Evolutionary conservation across 2,888 invertebrate genomes (phyloP).

Genomic region (Noctua pronuba): DNA sequence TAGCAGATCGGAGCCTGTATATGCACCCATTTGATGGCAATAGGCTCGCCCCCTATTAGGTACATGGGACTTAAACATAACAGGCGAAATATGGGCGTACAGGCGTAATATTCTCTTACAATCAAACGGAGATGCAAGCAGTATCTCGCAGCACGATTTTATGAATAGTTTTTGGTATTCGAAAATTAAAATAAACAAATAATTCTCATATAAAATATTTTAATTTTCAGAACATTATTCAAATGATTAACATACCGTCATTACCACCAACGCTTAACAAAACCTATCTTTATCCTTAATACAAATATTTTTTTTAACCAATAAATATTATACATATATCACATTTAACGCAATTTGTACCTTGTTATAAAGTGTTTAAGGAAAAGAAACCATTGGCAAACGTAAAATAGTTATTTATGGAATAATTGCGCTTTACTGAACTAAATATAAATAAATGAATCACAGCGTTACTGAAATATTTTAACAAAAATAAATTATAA

Average conservation of each 20-base stretch:
- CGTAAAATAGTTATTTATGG: conserved; percentile 42
- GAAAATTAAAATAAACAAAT: conserved; percentile 29
- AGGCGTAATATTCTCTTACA: neutral
- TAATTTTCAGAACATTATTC: conserved; percentile 66
- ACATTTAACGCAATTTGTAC: conserved; percentile 84
- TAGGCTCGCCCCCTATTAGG: neutral
- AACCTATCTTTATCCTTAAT: conserved; percentile 65
- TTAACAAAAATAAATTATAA: conserved; percentile 56
- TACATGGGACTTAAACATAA: neutral
- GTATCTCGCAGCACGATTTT: neutral
- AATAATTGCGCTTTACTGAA: conserved; percentile 61
- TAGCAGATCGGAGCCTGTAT: neutral
- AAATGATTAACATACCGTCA: conserved; percentile 60
- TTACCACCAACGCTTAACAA: conserved; percentile 62
- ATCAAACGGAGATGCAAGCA: neutral
- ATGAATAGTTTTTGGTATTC: neutral
- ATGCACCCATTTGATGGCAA: neutral
- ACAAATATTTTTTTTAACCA: conserved; percentile 71
- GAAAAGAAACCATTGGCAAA: conserved; percentile 24
- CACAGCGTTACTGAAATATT: conserved; percentile 72
- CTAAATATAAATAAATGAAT: conserved; percentile 69
- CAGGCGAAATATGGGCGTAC: neutral
- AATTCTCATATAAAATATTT: conserved; percentile 57
- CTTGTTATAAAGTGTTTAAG: conserved; percentile 65
- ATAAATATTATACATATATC: conserved; percentile 76